Conservation (phyloP, 2,888 invertebrate genomes). For the Erynnis tages region DNA sequence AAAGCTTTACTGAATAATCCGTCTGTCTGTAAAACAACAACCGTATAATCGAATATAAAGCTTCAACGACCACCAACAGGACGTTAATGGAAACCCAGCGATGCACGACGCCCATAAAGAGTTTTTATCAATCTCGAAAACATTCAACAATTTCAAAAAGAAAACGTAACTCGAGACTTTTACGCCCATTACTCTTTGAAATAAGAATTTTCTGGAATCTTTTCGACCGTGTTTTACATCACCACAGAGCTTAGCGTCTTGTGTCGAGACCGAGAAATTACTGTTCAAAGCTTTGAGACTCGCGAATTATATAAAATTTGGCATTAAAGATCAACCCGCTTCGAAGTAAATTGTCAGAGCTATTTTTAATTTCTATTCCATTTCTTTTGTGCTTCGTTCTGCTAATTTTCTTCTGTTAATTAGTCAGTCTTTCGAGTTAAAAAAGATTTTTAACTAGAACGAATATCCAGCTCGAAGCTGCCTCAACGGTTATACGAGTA, state of each 20-base stretch:
- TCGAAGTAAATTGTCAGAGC: slow-evolving; percentile 6
- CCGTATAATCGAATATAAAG: too few relatives aligned
- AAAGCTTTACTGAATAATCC: too few relatives aligned
- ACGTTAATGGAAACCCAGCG: background rate
- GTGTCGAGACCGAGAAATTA: slow-evolving; percentile 20
- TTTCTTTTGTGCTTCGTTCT: background rate
- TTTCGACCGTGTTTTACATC: slow-evolving; percentile 17
- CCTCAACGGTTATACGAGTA: too few relatives aligned
- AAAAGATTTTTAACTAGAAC: too few relatives aligned
- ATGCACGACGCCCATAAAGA: background rate
- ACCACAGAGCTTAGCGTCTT: slow-evolving; percentile 5
- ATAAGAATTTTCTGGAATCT: slow-evolving; percentile 6
- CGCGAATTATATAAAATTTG: slow-evolving; percentile 21
- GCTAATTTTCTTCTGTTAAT: background rate
- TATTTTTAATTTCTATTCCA: slow-evolving; percentile 1
- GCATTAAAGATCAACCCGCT: slow-evolving; percentile 14
- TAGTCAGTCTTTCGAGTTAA: background rate
- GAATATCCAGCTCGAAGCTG: too few relatives aligned
- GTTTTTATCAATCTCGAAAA: background rate
- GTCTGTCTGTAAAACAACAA: too few relatives aligned
- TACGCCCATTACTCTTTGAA: slow-evolving; percentile 16
- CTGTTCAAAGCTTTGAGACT: slow-evolving; percentile 17
- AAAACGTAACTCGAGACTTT: slow-evolving; percentile 20
- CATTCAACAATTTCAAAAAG: slow-evolving; percentile 8
- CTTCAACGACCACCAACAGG: too few relatives aligned